Evolutionary conservation across 2,113 vertebrate genomes (phyloP).

Genomic region (Emydocephalus ijimae): DNA sequence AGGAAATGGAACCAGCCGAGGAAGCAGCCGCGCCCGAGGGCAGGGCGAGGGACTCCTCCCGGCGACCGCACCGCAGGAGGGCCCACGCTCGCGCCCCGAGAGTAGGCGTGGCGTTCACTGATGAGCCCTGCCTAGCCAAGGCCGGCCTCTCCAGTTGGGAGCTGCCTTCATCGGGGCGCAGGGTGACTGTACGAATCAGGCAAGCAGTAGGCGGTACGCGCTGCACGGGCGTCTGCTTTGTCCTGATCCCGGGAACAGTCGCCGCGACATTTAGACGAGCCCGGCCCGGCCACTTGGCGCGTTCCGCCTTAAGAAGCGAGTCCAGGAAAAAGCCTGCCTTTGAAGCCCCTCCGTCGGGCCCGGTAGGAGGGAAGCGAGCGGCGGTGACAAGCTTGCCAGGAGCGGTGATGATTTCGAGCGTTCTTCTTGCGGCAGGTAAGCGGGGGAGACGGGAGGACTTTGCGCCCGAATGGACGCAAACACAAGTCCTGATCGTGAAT

Average conservation of each 20-base stretch:
- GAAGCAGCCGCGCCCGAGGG: not conserved
- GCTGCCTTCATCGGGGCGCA: no score
- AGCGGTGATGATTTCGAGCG: slow-evolving; percentile 52
- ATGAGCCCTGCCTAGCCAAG: no score
- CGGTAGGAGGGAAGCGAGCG: not conserved
- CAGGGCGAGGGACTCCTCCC: not conserved
- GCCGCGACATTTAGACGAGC: slow-evolving; percentile 14
- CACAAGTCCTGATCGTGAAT: not conserved
- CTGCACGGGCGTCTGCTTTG: not conserved
- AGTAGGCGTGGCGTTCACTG: accelerated
- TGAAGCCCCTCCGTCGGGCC: not conserved
- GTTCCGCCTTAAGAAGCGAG: not conserved
- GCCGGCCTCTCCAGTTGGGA: accelerated
- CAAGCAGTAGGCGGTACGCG: not conserved
- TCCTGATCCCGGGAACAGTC: not conserved
- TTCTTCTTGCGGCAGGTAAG: slow-evolving; percentile 67
- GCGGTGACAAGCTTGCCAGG: slow-evolving; percentile 39
- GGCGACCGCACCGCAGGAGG: no score
- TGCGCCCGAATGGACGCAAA: not conserved
- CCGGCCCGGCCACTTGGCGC: slow-evolving; percentile 4
- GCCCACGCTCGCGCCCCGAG: not conserved
- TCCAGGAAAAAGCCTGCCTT: not conserved
- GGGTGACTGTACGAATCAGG: slow-evolving; percentile 3
- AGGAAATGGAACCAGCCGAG: not conserved
- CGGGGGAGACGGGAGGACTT: not conserved